Percentiles rank a stretch among this genome's conserved stretches.
Conservation (phyloP, 2,797 vertebrate genomes). For the Taenioides sp. region DNA sequence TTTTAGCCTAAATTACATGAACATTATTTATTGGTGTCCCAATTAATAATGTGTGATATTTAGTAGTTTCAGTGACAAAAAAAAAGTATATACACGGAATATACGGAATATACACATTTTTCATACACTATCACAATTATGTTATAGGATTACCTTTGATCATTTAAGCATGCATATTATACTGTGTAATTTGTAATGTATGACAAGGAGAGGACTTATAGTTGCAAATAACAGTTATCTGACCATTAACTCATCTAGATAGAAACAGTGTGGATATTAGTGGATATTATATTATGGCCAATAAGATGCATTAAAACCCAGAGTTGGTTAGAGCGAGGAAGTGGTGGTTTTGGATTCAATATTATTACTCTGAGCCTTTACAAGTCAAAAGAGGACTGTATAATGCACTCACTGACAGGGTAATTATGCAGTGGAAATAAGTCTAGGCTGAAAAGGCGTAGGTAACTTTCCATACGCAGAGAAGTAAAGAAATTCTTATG, state of each 20-base stretch:
- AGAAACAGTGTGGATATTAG: neutral
- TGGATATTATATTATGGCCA: neutral
- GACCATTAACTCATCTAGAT: neutral
- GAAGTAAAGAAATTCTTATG: slow-evolving; percentile 15
- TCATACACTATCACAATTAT: too few species aligned
- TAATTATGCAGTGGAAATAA: slow-evolving; percentile 2
- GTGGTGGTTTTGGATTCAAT: slow-evolving; percentile 7
- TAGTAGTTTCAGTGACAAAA: too few species aligned
- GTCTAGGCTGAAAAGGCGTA: neutral
- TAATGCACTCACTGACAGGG: neutral
- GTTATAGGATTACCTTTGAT: neutral
- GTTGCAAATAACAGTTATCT: slow-evolving; percentile 1
- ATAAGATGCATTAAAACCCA: slow-evolving; percentile 4
- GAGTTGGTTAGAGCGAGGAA: slow-evolving; percentile 1
- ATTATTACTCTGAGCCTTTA: slow-evolving; percentile 4
- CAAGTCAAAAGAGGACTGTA: slow-evolving; percentile 9
- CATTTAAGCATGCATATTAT: neutral
- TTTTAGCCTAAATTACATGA: too few species aligned
- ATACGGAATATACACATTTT: too few species aligned
- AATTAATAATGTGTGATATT: too few species aligned
- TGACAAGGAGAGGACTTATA: neutral
- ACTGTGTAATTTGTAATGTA: neutral
- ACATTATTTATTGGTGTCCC: too few species aligned
- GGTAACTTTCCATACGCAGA: neutral
- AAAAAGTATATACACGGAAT: too few species aligned